phyloP scores from a whole-genome alignment of 2,797 vertebrate genomes.

The Poliocrania exsul region DNA sequence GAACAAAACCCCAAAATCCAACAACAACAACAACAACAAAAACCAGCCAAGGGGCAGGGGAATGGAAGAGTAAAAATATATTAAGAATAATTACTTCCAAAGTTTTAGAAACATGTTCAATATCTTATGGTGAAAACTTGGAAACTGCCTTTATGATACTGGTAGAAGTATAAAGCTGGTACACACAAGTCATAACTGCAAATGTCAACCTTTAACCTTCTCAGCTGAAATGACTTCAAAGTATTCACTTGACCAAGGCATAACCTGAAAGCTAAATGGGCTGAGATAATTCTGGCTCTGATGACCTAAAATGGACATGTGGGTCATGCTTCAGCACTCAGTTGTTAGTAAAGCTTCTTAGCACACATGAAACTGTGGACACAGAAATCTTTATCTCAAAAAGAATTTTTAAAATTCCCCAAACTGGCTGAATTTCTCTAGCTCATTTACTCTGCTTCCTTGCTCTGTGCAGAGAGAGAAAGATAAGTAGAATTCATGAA shows the following conservation, averaged over 20 bases:
- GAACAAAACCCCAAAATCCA: no score
- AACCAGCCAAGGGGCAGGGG: neutral
- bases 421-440: conserved; percentile 12
- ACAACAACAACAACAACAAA: neutral
- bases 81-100: neutral
- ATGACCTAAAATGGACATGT: neutral
- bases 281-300: conserved; percentile 23
- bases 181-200: conserved; percentile 10
- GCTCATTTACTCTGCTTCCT: conserved; percentile 32
- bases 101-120: neutral
- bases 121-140: neutral
- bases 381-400: conserved; percentile 36
- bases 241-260: conserved; percentile 5
- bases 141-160: neutral
- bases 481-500: conserved; percentile 41
- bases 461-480: neutral
- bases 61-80: neutral
- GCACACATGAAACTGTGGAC: neutral
- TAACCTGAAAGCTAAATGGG: conserved; percentile 39
- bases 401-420: conserved; percentile 39
- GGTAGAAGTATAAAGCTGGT: neutral
- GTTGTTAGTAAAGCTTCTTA: conserved; percentile 34
- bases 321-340: conserved; percentile 24
- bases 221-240: conserved; percentile 40
- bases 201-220: conserved; percentile 52